Evolutionary conservation across 64 coral and sea anemone species (phyloP).

Genomic region (Trachythela sp.): DNA sequence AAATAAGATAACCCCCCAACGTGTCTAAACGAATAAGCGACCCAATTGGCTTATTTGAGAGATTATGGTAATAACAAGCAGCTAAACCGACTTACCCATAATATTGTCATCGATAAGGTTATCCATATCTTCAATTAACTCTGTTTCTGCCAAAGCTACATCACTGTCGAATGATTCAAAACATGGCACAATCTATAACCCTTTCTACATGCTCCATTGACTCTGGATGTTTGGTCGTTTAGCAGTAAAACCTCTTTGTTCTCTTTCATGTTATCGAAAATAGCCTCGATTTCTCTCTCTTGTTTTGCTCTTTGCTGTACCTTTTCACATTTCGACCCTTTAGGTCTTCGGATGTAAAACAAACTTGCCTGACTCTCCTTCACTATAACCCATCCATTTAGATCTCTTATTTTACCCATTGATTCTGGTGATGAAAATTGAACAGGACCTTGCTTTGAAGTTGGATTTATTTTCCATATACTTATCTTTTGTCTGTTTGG

Average conservation of each 20-base stretch:
- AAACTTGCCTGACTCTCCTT: constrained; percentile 3
- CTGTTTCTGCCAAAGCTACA: too few relatives aligned
- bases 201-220: too few relatives aligned
- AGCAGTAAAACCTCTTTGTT: constrained; percentile 16
- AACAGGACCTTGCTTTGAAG: background rate
- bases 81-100: too few relatives aligned
- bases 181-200: too few relatives aligned
- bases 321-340: constrained; percentile 1
- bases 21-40: too few relatives aligned
- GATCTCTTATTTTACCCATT: constrained; percentile 16
- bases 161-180: background rate
- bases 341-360: constrained; percentile 4
- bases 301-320: background rate
- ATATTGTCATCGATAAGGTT: too few relatives aligned
- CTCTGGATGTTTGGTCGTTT: background rate
- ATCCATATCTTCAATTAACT: too few relatives aligned
- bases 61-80: too few relatives aligned
- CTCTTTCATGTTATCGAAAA: background rate
- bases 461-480: background rate
- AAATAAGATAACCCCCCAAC: too few relatives aligned
- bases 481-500: background rate
- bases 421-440: background rate
- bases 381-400: constrained; percentile 21
- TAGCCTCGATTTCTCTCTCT: constrained; percentile 25
- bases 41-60: too few relatives aligned